Percentiles rank a stretch among this genome's conserved stretches.
Evolutionary conservation across 2,888 invertebrate genomes (phyloP).

Genomic region (Hecatera dysodea): DNA sequence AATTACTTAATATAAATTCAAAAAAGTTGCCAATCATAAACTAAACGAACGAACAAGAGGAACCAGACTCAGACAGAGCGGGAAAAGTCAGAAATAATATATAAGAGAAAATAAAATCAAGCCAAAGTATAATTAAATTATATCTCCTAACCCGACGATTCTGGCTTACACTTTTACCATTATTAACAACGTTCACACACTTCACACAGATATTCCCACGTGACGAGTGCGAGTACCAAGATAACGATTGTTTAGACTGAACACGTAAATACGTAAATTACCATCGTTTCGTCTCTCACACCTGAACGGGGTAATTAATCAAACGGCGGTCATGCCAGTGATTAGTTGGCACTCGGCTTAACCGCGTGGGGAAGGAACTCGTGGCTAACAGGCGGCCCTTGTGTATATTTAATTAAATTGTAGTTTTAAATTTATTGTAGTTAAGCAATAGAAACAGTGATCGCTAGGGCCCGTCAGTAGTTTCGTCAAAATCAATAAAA

Average conservation of each 20-base stretch:
- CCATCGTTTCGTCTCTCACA: slow-evolving; percentile 50
- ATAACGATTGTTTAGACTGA: slow-evolving; percentile 42
- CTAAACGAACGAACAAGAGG: no score
- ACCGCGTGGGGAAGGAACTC: slow-evolving; percentile 39
- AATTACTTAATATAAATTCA: background rate
- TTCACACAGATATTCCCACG: slow-evolving; percentile 17
- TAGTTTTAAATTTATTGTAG: slow-evolving; percentile 5
- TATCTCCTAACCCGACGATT: background rate
- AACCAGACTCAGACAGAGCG: no score
- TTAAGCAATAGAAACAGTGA: background rate
- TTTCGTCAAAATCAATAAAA: background rate
- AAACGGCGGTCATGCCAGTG: slow-evolving; percentile 38
- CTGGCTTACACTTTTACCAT: slow-evolving; percentile 17
- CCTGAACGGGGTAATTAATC: slow-evolving; percentile 60
- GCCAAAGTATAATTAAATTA: background rate
- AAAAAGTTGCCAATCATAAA: no score
- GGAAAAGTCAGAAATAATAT: no score
- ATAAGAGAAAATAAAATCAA: no score
- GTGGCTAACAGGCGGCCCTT: slow-evolving; percentile 29
- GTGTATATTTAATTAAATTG: slow-evolving; percentile 34
- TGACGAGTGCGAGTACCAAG: slow-evolving; percentile 18
- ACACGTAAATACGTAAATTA: slow-evolving; percentile 48
- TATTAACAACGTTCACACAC: background rate
- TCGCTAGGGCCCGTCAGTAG: background rate
- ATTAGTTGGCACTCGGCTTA: slow-evolving; percentile 50